Evolutionary conservation across 2,113 vertebrate species (phyloP), one percentile per base, ranked within the genome.

Genomic region (Lepus europaeus): DNA sequence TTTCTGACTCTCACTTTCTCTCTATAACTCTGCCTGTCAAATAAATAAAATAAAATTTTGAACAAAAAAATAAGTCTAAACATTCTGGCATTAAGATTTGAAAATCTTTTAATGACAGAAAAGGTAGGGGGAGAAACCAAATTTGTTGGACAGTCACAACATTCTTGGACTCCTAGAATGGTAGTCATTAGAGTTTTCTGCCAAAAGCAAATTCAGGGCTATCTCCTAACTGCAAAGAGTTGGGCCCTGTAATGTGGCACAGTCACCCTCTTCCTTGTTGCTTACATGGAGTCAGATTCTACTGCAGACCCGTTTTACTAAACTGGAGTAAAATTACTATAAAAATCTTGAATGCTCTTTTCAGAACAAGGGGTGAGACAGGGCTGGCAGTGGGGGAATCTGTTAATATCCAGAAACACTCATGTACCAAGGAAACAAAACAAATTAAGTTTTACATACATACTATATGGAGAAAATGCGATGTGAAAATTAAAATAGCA

Each of bases 401-500:
- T 69, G 53, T 56, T 45, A 49, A 2, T 12, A 72, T 56, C 20
- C 8, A 68, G n/a, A 83, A 89, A 78, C 16, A 6, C 19, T 64
- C 51, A 29, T 2, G 6, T 56, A 9, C 11, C 6, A 61, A 2
- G 1, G 11, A 16, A 79, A 79, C 12, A 74, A 79, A 90, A 61
- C 3, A 39, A 91, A 61, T 33, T 3, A 87, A 9, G 2, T 45
- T 86, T 53, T 22, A 87, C n/a, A 17, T 59, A 59, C 56, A 59
- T 16, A 59, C 3, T 59, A 59, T 19, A 59, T 59, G 31, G 33
- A 0, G 6, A 79, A 90, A 90, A 76, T 12, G 2, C n/a, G 19
- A 69, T 49, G 9, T 68, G 49, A 77, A 83, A 92, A 73, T 36
- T n/a, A 90, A 80, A 85, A 82, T 73, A 66, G 59, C 49, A 88